Evolutionary conservation across 2,113 vertebrate genomes (phyloP).

Genomic region (Lepus americanus): DNA sequence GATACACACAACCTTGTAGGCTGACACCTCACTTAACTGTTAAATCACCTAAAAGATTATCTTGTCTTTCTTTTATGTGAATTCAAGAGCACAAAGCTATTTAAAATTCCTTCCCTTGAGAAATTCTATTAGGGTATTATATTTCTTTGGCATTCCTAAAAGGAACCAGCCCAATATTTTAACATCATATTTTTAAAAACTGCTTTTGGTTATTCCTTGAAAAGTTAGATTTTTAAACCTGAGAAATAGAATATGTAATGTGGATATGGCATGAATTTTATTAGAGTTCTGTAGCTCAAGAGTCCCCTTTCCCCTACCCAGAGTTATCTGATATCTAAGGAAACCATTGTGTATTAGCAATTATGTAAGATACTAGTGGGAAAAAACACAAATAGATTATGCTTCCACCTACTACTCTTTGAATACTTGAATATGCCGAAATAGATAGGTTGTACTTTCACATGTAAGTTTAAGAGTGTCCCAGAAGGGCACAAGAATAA

Average conservation of each 20-base stretch:
- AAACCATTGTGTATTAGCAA: neutral
- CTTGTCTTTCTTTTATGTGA: constrained; percentile 79
- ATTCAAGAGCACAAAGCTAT: constrained; percentile 68
- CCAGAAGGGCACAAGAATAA: neutral
- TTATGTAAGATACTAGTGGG: neutral
- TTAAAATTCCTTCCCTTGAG: constrained; percentile 78
- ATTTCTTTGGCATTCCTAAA: constrained; percentile 71
- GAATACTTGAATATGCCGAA: constrained; percentile 38
- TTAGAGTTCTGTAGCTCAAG: neutral
- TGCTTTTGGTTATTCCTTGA: constrained; percentile 31
- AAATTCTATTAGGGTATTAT: constrained; percentile 69
- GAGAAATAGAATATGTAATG: neutral
- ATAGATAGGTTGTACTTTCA: constrained; percentile 29
- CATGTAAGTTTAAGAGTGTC: neutral
- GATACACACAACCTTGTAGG: constrained; percentile 80
- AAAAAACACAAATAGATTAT: neutral
- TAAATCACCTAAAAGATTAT: constrained; percentile 84
- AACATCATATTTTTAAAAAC: constrained; percentile 66
- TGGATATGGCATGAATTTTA: neutral
- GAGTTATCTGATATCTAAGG: neutral
- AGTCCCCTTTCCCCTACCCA: neutral
- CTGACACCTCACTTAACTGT: constrained; percentile 87
- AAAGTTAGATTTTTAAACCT: constrained; percentile 23
- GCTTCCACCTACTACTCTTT: neutral
- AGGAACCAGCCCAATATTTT: constrained; percentile 65